phyloP scores from a whole-genome alignment of 2,888 invertebrate genomes.

The Hirtodrosophila alboralis region DNA sequence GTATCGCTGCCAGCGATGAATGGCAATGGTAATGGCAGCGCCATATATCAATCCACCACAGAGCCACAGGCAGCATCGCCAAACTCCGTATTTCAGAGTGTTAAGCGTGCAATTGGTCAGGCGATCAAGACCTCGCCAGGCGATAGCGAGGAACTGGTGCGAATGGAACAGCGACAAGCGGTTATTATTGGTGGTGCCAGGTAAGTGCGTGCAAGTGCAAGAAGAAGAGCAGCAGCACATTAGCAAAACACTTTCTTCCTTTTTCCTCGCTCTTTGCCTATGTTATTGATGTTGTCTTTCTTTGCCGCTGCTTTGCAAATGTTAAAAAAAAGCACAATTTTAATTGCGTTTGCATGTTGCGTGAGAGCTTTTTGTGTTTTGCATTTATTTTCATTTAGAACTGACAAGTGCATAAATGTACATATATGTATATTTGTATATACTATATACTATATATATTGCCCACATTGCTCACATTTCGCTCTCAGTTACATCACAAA shows the following conservation, averaged over 20 bases:
- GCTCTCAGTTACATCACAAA: conserved; percentile 48
- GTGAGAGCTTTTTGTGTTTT: conserved; percentile 55
- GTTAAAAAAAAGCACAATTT: conserved; percentile 32
- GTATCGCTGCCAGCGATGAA: conserved; percentile 82
- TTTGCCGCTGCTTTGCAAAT: conserved; percentile 22
- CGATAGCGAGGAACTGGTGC: conserved; percentile 81
- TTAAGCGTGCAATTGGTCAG: conserved; percentile 84
- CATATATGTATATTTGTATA: background rate
- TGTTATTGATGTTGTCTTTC: conserved; percentile 40
- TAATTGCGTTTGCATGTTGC: conserved; percentile 64
- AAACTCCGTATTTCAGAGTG: conserved; percentile 83
- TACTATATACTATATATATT: conserved; percentile 17
- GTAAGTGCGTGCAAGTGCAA: conserved; percentile 84
- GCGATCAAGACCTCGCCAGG: conserved; percentile 82
- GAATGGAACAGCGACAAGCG: conserved; percentile 81
- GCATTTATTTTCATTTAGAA: conserved; percentile 41
- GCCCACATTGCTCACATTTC: conserved; percentile 28
- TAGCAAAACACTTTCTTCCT: conserved; percentile 4
- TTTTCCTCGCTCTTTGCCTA: conserved; percentile 19
- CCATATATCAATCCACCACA: conserved; percentile 84
- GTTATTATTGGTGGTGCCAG: conserved; percentile 82
- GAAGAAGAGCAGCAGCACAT: conserved; percentile 17
- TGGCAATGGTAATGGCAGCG: conserved; percentile 80
- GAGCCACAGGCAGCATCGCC: conserved; percentile 81
- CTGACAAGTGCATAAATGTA: conserved; percentile 7